Evolutionary conservation across 2,888 invertebrate genomes (phyloP).

Genomic region (Drosophila cracens): DNA sequence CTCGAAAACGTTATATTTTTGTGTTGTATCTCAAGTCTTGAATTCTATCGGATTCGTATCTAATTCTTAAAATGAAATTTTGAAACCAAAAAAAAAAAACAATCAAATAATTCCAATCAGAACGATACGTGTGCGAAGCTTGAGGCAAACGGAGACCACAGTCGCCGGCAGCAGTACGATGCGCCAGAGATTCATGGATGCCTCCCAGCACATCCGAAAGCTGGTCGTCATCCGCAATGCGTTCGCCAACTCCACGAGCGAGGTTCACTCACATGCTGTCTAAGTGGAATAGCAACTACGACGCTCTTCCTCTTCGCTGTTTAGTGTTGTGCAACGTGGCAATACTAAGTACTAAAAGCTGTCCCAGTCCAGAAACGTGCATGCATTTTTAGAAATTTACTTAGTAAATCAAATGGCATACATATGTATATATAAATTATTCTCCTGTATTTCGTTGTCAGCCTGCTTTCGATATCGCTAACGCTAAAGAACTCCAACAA

Average conservation of each 20-base stretch:
- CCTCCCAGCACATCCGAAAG: slow-evolving; percentile 81
- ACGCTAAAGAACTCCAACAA: slow-evolving; percentile 55
- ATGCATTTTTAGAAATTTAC: slow-evolving; percentile 13
- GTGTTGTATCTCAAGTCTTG: slow-evolving; percentile 9
- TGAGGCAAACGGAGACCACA: slow-evolving; percentile 79
- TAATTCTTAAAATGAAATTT: slow-evolving; percentile 10
- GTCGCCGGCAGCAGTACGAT: slow-evolving; percentile 74
- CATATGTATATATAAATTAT: slow-evolving; percentile 38
- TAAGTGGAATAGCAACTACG: slow-evolving; percentile 20
- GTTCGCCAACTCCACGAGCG: slow-evolving; percentile 61
- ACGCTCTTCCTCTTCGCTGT: slow-evolving; percentile 42
- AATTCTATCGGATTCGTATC: slow-evolving; percentile 16
- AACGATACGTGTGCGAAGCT: slow-evolving; percentile 76
- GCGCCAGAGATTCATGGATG: slow-evolving; percentile 79
- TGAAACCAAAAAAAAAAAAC: neutral
- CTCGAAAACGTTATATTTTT: slow-evolving; percentile 5
- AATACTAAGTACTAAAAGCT: slow-evolving; percentile 24
- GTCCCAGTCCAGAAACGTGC: slow-evolving; percentile 3
- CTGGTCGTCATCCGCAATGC: slow-evolving; percentile 82
- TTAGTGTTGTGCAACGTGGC: slow-evolving; percentile 61
- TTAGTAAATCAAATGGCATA: slow-evolving; percentile 3
- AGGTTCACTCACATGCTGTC: slow-evolving; percentile 73
- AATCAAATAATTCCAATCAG: slow-evolving; percentile 44
- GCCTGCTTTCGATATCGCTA: slow-evolving; percentile 73
- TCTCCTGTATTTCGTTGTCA: slow-evolving; percentile 73